Evolutionary conservation across 92 coral and sea anemone species (phyloP).

Genomic region (Zoanthus gigantus): DNA sequence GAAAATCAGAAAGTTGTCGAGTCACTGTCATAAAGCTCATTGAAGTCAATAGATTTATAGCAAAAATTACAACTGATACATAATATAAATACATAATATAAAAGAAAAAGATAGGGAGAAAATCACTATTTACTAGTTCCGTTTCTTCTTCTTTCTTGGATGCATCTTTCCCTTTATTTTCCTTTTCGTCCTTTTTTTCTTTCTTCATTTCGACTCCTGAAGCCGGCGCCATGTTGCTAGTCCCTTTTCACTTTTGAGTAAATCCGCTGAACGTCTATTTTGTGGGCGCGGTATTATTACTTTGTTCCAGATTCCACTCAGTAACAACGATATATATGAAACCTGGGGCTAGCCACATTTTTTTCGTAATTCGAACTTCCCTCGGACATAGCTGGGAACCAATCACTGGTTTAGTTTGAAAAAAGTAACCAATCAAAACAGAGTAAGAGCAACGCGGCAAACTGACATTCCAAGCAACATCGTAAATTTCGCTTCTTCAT

Average conservation of each 20-base stretch:
- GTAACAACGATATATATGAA: neutral
- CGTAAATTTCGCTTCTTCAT: neutral
- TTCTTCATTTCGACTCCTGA: conserved; percentile 82
- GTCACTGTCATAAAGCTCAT: conserved; percentile 46
- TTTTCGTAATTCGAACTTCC: conserved; percentile 51
- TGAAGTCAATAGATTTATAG: neutral
- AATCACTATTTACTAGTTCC: conserved; percentile 73
- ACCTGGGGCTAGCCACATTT: neutral
- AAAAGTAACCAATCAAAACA: neutral
- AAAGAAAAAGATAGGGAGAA: neutral
- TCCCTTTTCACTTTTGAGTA: neutral
- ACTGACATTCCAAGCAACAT: conserved; percentile 20
- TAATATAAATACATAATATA: neutral
- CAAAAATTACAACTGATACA: neutral
- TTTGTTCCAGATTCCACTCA: neutral
- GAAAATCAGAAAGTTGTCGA: conserved; percentile 62
- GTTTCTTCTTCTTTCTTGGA: conserved; percentile 94
- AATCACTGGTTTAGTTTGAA: conserved; percentile 18
- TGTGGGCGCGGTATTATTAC: neutral
- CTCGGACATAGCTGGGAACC: conserved; percentile 25
- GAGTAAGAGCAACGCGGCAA: conserved; percentile 22
- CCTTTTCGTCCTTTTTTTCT: conserved; percentile 73
- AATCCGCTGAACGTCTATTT: no score
- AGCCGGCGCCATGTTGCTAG: conserved; percentile 99
- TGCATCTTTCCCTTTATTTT: conserved; percentile 78